phyloP scores from a whole-genome alignment of 2,888 invertebrate species.

The Dicyrtomina minuta region DNA sequence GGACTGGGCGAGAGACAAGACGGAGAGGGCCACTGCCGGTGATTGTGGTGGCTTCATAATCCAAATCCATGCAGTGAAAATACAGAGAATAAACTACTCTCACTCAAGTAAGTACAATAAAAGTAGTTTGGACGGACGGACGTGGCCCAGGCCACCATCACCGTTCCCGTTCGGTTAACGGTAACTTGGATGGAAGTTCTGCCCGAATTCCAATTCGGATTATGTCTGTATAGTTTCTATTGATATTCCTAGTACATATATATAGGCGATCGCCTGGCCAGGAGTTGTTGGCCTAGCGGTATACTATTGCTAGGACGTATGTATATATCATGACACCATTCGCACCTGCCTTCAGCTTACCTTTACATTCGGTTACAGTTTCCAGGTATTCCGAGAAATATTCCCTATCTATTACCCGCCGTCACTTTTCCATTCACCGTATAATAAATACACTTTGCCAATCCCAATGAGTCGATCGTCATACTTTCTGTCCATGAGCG shows the following conservation, averaged over 20 bases:
- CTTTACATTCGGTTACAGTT: too few relatives aligned
- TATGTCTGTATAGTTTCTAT: not conserved
- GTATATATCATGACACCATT: slow-evolving; percentile 30
- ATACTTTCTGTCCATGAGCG: too few relatives aligned
- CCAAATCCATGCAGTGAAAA: not conserved
- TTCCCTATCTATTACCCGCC: too few relatives aligned
- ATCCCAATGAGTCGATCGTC: too few relatives aligned
- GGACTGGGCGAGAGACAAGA: not conserved
- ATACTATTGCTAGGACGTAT: too few relatives aligned
- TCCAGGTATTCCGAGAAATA: too few relatives aligned
- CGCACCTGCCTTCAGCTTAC: slow-evolving; percentile 21
- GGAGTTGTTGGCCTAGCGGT: not conserved
- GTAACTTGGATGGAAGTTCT: not conserved
- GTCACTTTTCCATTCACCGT: not conserved
- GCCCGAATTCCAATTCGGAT: slow-evolving; percentile 1
- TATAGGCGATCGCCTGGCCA: too few relatives aligned
- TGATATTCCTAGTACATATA: too few relatives aligned
- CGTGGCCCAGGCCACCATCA: not conserved
- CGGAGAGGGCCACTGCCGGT: slow-evolving; percentile 25
- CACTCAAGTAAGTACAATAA: not conserved
- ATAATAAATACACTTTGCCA: too few relatives aligned
- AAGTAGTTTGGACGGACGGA: slow-evolving; percentile 1
- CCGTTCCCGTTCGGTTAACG: not conserved
- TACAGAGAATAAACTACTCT: not conserved
- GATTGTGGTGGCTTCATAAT: slow-evolving; percentile 25